Evolutionary conservation across 2,113 vertebrate genomes (phyloP).

Genomic region (Psilopogon haemacephalus): DNA sequence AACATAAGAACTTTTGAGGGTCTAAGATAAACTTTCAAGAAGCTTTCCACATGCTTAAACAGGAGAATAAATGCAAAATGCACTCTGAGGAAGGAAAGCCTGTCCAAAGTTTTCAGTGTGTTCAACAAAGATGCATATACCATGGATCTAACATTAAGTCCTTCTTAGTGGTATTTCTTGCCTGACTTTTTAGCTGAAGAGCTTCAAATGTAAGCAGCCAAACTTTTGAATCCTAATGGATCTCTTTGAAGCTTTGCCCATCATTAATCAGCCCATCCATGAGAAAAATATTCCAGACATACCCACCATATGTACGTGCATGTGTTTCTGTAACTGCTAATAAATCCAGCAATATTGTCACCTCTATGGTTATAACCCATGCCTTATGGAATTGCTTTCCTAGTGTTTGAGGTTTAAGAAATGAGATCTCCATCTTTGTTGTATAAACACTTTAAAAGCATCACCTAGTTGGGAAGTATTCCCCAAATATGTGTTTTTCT

Average conservation of each 20-base stretch:
- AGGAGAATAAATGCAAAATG: neutral
- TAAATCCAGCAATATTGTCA: neutral
- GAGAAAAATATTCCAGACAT: slow-evolving; percentile 4
- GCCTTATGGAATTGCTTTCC: slow-evolving; percentile 10
- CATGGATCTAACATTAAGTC: neutral
- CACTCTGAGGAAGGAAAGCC: neutral
- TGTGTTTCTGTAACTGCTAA: slow-evolving; percentile 17
- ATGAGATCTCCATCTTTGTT: neutral
- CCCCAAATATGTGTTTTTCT: slow-evolving; percentile 39
- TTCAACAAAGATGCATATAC: neutral
- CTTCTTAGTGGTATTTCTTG: neutral
- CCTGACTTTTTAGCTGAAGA: neutral
- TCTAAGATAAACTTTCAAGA: neutral
- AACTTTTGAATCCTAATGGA: slow-evolving; percentile 6
- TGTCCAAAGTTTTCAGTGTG: neutral
- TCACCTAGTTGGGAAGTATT: slow-evolving; percentile 40
- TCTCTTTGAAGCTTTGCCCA: slow-evolving; percentile 8
- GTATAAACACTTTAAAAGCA: slow-evolving; percentile 34
- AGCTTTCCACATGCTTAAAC: neutral
- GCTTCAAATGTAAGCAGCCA: neutral
- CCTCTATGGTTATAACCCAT: neutral
- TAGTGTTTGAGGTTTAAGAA: slow-evolving; percentile 19
- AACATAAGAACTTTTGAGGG: neutral
- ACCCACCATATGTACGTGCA: neutral
- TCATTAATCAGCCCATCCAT: slow-evolving; percentile 23